Base-by-base conservation (phyloP, 2,113 vertebrate species). In the Gallinago jamesoni region DNA sequence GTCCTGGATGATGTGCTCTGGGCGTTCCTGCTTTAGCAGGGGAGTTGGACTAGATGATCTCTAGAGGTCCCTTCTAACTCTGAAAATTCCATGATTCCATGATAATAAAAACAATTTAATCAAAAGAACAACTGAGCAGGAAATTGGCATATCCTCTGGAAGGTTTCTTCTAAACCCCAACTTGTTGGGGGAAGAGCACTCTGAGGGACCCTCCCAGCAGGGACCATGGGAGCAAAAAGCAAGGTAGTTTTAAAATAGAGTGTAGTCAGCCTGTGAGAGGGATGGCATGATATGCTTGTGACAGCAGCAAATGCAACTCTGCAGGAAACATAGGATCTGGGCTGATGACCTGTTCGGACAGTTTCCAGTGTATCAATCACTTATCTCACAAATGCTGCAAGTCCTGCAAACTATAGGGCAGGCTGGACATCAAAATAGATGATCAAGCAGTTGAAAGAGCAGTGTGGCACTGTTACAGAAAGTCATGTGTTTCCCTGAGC, bases 221-320 rank as follows among this genome's bases (percentile, higher is more conserved):
- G 77, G 45, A 37, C 24, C 7, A 6, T 15, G 13, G 74, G 30
- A 91, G 45, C 57, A 48, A 76, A 64, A 73, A 24, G 68, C 45
- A 64, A 75, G 31, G 31, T 72, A 11, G 19, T 57, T 92, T 82
- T 91, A 64, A 91, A 94, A 31, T 37, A 22, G 56, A 84, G 39
- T 52, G 24, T 75, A 60, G 7, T 82, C 53, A 79, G 70, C 35
- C 74, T 17, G 7, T 82, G 91, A 60, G 60, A 39, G 62, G 73
- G 14, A 24, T 84, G 45, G 35, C 84, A 56, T 45, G 66, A 66
- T 94, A 66, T 81, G 50, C 57, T 53, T 60, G 3, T 60, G 84
- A 76, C 84, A 96, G 94, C 81, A 94, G 87, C 77, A 91, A 94
- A 96, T 85, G 89, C 89, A 89, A 4, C 84, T 93, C 89, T 93